Base-by-base conservation (phyloP, 2,888 invertebrate genomes). In the Cremastinae sp. region DNA sequence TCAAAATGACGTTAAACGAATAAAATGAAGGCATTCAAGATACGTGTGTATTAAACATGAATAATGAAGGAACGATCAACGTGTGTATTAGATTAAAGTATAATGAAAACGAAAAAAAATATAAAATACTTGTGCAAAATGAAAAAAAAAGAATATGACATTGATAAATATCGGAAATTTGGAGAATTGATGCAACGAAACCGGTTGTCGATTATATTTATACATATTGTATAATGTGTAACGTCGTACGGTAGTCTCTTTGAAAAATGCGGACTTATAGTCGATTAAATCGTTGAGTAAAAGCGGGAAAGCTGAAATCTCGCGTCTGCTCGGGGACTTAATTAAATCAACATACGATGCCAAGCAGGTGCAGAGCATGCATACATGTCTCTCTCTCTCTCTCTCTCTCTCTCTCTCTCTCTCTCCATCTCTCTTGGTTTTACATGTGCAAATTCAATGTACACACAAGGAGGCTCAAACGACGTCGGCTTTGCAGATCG, bases 271-370 rank as follows among this genome's bases (percentile, higher is more conserved):
- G 56, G 70, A 69, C 47, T 65, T 54, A 64, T 47, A 20, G 58
- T 53, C 43, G 34, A 28, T 45, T 28, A 18, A 8, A 59, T 16
- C 59, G 53, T 71, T 49, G 61, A 16, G 59, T 62, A 73, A 68
- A 47, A 76, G 47, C 69, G 47, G 41, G 64, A 54, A 70, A 61
- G 73, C 72, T 74, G 79, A 79, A 79, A 74, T 72, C 78, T 59
- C 71, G 45, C 51, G 62, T 68, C 72, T 71, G 77, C 51, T 34
- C 73, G 61, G 36, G 74, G 76, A 72, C 79, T 81, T 81, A 81
- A 81, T 81, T 81, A 81, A 81, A 81, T 80, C 79, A 71, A 77
- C 73, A 78, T 68, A 69, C 71, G 75, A 75, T 70, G 59, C 65
- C 54, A 69, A 73, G 59, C 58, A 59, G 69, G 53, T 59, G 18